These are phyloP conservation scores for Papilio polyxenes DNA, from an alignment of 1,140 invertebrate species.

Conservation along the genomic window DNA sequence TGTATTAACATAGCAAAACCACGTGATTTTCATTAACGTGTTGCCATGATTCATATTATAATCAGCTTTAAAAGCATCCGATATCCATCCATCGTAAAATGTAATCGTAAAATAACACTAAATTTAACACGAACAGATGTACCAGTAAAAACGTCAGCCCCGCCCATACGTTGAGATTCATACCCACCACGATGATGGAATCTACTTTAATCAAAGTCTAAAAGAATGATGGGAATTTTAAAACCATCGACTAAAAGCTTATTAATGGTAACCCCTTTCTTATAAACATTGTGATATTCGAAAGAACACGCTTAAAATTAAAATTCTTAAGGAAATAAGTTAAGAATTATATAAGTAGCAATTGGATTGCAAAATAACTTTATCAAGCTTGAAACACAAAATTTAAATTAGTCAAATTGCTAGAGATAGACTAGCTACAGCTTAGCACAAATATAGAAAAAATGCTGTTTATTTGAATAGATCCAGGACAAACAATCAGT, in stretches of 20 bases:
- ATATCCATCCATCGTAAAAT: slow-evolving; percentile 43
- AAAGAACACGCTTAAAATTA: neutral
- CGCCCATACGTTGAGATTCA: slow-evolving; percentile 32
- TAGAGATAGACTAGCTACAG: no score
- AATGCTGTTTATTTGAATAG: no score
- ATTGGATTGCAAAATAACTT: no score
- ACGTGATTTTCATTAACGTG: slow-evolving; percentile 3
- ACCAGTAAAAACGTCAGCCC: slow-evolving; percentile 22
- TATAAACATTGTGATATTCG: neutral
- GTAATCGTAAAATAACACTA: slow-evolving; percentile 48
- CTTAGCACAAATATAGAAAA: no score
- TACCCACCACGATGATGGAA: neutral
- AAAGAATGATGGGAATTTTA: neutral
- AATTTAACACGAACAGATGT: slow-evolving; percentile 47
- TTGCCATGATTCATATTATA: slow-evolving; percentile 22
- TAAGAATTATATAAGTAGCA: no score
- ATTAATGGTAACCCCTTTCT: neutral
- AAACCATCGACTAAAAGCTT: neutral
- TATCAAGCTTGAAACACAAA: no score
- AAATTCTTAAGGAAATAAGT: neutral
- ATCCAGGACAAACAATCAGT: no score
- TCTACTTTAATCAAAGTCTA: neutral
- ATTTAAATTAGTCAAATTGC: no score
- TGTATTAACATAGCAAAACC: neutral
- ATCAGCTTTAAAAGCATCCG: slow-evolving; percentile 30